Base-by-base conservation (phyloP, 2,888 invertebrate species). In the Aricia artaxerxes region DNA sequence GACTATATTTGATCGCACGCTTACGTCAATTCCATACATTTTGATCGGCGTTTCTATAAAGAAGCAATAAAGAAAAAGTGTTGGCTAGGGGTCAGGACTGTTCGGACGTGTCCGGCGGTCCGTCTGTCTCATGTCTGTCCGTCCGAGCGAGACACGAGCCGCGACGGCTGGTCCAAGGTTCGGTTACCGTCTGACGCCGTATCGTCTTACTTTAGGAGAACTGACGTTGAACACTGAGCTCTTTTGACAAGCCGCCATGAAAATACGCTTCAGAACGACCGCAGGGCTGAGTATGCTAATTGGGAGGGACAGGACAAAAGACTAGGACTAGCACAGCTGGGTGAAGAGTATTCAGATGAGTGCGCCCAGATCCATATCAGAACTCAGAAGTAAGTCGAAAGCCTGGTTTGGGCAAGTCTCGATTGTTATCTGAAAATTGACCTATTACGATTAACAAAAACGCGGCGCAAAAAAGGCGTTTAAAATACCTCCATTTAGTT, bases 131-230 rank as follows among this genome's bases (percentile, higher is more conserved):
- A 24, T 24, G 24, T 24, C 86, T 88, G 90, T 84, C 87, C 91
- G 91, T 84, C 86, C 87, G 89, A 91, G 90, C 92, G 89, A 81
- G 84, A 85, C 84, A 82, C 83, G 84, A 86, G 85, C 82, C 83
- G 81, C 84, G 91, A 90, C 90, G 89, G 85, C 84, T 80, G 84
- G 84, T 80, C 85, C 86, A 78, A 81, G 86, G 87, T 88, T 88
- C 89, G 90, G 89, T 90, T 89, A 89, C 92, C 91, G 89, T 82
- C 91, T 91, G 92, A 91, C 86, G 85, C 84, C 83, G 80, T 85
- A 85, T 85, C 84, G 57, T 31, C 82, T 85, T 84, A 83, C 84
- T 38, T 24, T 24, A 61, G 61, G 35, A 35, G 69, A 38, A 69
- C 69, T 69, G 69, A 69, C 75, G 75, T 75, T 1, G n/a, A 44